Conservation (phyloP, 1,140 invertebrate species). For the Caerostris darwini region DNA sequence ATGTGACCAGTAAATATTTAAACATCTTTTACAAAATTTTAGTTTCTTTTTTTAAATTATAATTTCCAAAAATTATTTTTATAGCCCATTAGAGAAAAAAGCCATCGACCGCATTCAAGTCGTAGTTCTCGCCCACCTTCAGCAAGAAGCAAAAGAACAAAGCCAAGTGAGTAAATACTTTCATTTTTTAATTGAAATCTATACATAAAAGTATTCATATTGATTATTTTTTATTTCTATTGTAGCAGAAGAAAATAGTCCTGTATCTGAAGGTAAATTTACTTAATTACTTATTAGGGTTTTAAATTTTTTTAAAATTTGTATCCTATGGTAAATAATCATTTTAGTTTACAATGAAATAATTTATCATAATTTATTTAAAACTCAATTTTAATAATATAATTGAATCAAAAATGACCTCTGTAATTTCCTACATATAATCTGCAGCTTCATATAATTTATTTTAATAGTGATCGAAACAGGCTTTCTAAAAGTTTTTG, state of each 20-base stretch:
- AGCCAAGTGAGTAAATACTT: slow-evolving; percentile 51
- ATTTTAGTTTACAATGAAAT: too few relatives aligned
- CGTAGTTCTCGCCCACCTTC: slow-evolving; percentile 71
- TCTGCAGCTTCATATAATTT: too few relatives aligned
- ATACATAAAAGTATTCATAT: not conserved
- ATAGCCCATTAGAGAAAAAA: slow-evolving; percentile 48
- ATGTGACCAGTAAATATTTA: not conserved
- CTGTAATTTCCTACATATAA: too few relatives aligned
- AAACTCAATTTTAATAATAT: too few relatives aligned
- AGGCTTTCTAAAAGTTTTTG: too few relatives aligned
- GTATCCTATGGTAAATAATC: too few relatives aligned
- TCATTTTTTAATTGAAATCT: not conserved
- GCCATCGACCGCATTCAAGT: slow-evolving; percentile 51
- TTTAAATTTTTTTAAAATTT: too few relatives aligned
- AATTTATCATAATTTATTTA: too few relatives aligned
- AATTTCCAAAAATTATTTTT: not conserved
- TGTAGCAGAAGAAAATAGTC: slow-evolving; percentile 3
- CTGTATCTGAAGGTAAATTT: not conserved
- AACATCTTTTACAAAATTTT: not conserved
- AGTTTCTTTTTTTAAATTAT: not conserved
- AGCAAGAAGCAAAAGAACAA: slow-evolving; percentile 76
- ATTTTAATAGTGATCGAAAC: too few relatives aligned
- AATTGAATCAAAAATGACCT: too few relatives aligned
- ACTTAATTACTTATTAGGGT: not conserved
- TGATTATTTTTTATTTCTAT: not conserved